Conservation (phyloP, 2,888 invertebrate genomes). For the Synergus umbraculus region DNA sequence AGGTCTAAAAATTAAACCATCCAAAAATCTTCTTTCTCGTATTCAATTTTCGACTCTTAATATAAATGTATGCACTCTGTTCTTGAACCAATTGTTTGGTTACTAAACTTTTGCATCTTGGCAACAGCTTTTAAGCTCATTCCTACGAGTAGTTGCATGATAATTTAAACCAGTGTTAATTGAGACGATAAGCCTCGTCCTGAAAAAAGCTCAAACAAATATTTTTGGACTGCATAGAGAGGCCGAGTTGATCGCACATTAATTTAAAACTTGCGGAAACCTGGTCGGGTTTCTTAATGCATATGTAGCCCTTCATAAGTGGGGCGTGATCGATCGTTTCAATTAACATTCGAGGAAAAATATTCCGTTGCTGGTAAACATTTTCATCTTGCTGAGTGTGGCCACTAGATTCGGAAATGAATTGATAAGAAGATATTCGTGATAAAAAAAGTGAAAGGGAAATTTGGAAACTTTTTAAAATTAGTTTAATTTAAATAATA, state of each 20-base stretch:
- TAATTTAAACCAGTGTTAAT: constrained; percentile 27
- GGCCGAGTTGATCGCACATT: constrained; percentile 14
- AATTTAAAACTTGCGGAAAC: constrained; percentile 12
- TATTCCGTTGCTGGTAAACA: neutral
- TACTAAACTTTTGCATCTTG: constrained; percentile 25
- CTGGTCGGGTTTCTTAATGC: constrained; percentile 24
- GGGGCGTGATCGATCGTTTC: constrained; percentile 16
- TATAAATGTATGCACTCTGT: neutral
- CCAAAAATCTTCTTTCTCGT: neutral
- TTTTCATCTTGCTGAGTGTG: neutral
- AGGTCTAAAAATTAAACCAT: constrained; percentile 11
- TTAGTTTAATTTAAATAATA: too few species aligned
- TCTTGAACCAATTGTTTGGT: neutral
- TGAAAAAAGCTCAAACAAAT: constrained; percentile 40
- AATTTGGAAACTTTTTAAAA: too few species aligned
- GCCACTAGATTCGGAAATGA: neutral
- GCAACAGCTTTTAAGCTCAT: constrained; percentile 35
- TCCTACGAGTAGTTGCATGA: constrained; percentile 20
- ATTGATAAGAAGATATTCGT: neutral
- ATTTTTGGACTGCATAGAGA: constrained; percentile 31
- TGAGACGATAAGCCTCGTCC: constrained; percentile 25
- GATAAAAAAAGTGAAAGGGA: too few species aligned
- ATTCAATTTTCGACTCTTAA: neutral
- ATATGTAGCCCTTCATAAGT: constrained; percentile 12
- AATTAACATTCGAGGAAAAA: constrained; percentile 20